phyloP scores from a whole-genome alignment of 2,797 vertebrate genomes.

The Myotis pilosus region DNA sequence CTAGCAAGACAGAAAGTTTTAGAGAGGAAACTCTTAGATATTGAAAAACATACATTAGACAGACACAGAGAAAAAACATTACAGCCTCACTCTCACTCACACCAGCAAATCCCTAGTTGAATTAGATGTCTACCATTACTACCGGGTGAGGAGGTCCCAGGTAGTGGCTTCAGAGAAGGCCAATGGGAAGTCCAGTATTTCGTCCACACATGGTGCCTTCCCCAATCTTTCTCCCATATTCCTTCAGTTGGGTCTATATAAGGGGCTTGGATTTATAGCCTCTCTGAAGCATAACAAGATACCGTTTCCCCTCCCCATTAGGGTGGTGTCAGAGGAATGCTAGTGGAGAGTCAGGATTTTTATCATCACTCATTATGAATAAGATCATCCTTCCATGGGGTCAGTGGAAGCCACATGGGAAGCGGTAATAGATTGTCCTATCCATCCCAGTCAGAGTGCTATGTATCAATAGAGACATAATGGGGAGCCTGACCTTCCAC shows the following conservation, averaged over 20 bases:
- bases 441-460: not conserved
- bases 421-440: not conserved
- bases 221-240: not conserved
- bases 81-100: not conserved
- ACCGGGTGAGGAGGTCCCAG: not conserved
- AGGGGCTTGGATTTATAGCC: not conserved
- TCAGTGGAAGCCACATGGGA: not conserved
- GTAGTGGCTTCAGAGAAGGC: not conserved
- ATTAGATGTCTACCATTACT: not conserved
- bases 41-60: not conserved
- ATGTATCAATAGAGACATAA: not conserved
- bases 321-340: not conserved
- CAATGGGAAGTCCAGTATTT: not conserved
- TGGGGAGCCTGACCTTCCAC: not conserved
- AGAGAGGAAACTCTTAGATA: not conserved
- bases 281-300: not conserved
- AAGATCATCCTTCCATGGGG: accelerated
- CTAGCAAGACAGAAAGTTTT: not conserved
- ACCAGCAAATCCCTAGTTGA: not conserved
- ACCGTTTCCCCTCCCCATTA: accelerated
- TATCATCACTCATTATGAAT: not conserved
- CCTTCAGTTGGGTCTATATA: not conserved
- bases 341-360: not conserved
- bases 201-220: accelerated
- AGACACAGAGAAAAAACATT: not conserved